Evolutionary conservation across 2,888 invertebrate species (phyloP), one percentile per base, ranked within the genome.

Genomic region (Melanotus villosus): DNA sequence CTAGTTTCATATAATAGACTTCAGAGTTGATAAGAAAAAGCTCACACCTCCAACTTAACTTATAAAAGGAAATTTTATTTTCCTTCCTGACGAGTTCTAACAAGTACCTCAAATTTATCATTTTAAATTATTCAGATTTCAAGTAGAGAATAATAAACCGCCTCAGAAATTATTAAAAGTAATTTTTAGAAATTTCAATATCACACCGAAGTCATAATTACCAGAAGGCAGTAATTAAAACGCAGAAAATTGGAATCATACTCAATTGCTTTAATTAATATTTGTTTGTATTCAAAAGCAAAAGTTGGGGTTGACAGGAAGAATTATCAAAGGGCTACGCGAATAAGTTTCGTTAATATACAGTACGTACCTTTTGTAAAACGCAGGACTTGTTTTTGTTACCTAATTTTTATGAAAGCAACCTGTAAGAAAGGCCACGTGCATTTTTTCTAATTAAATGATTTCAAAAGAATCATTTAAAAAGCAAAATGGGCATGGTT

Each of bases 241-340:
- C 12, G 47, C 5, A 47, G 47, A 47, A n/a, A 47, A 47, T 47
- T 47, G 47, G 47, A 47, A 47, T 47, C 47, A 23, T 23, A 19
- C 19, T 23, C 47, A 47, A 47, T 47, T 47, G 47, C 47, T 47
- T 43, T 47, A 47, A 47, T 47, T 47, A 47, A 47, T 19, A 47
- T 47, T 47, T 47, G 47, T 47, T 47, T 23, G 47, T 47, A 47
- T 47, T 47, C 47, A 47, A 47, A 47, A 21, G 47, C 47, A 45
- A 41, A 41, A 21, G 14, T 41, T 21, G 21, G 47, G 21, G 47
- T 47, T 47, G 16, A 23, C 47, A 47, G 47, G 10, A 47, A 47
- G 18, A 26, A 47, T 47, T 47, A 23, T 47, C 47, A 47, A 47
- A 47, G 23, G 47, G 23, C 23, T 7, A 18, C 43, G 19, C 19